Conservation (phyloP, 1,140 invertebrate species). For the Portunus trituberculatus region DNA sequence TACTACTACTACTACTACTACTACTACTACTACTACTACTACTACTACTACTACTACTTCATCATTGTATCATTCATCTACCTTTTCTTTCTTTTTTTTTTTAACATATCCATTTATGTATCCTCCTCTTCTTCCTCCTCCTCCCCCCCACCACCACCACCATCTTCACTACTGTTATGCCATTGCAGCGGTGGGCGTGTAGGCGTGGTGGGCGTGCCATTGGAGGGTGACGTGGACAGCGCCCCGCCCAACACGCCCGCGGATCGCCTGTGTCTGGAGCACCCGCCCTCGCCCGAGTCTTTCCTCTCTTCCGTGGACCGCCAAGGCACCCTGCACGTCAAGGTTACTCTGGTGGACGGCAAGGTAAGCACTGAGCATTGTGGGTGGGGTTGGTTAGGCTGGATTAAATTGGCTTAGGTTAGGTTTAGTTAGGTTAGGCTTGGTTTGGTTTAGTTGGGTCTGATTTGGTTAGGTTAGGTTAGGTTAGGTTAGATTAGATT, state of each 20-base stretch:
- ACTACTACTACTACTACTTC: background rate
- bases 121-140: background rate
- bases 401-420: too few relatives aligned
- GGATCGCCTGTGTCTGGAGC: slow-evolving; percentile 33
- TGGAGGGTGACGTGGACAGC: background rate
- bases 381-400: background rate
- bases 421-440: too few relatives aligned
- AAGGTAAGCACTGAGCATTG: slow-evolving; percentile 82
- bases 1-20: background rate
- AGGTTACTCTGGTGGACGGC: slow-evolving; percentile 89
- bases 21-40: background rate
- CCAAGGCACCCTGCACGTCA: slow-evolving; percentile 89
- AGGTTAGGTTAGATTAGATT: too few relatives aligned
- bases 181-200: slow-evolving; percentile 37
- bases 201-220: background rate
- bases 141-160: background rate
- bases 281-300: slow-evolving; percentile 66
- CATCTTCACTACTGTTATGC: background rate
- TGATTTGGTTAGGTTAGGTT: too few relatives aligned
- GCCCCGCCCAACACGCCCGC: slow-evolving; percentile 54
- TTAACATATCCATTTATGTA: background rate
- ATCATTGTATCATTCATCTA: background rate
- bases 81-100: background rate
- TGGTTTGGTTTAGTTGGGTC: too few relatives aligned
- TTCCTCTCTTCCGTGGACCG: slow-evolving; percentile 78